Base-by-base conservation (phyloP, 2,888 invertebrate species). In the Perizoma flavofasciatum region DNA sequence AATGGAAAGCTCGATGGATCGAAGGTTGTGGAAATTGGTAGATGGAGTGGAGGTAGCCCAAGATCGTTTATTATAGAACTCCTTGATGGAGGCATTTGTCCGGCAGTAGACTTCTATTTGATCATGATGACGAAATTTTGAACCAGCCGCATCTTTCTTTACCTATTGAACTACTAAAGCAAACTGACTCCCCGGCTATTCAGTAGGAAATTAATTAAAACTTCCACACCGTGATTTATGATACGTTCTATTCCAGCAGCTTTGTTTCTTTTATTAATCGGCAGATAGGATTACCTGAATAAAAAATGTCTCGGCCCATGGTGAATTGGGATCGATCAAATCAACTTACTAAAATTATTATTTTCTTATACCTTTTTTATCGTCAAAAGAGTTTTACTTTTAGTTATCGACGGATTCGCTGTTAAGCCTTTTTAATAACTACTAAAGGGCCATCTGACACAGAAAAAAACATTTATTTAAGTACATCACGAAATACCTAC, bases 181-280 rank as follows among this genome's bases (percentile, higher is more conserved):
- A 72, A 68, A 63, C 68, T 67, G 59, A 71, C 59, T 72, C 66
- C 53, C 44, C 51, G 39, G 53, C 64, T 55, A 61, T 67, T 59
- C 66, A 53, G 64, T 66, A 69, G 71, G 60, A 59, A 75, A 75
- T 69, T 72, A 76, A 78, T 78, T 74, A 73, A 72, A 73, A 68
- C 72, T 75, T 67, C 72, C 64, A 66, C 74, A 55, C 60, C 43
- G 60, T 70, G 73, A 77, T 75, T 73, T 72, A 72, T 70, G 67
- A 59, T 58, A 54, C 53, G 59, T 69, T 66, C 67, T 65, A 57
- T 61, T 52, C 33, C 47, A 43, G 69, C 66, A 44, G 69, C 67
- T 70, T 67, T 67, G 68, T 69, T 61, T 61, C 59, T 62, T 61
- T 65, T 64, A 69, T 69, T 64, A 64, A 66, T 64, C 60, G 59